Conservation (phyloP, 2,888 invertebrate genomes). For the Trachelus troglodyta region DNA sequence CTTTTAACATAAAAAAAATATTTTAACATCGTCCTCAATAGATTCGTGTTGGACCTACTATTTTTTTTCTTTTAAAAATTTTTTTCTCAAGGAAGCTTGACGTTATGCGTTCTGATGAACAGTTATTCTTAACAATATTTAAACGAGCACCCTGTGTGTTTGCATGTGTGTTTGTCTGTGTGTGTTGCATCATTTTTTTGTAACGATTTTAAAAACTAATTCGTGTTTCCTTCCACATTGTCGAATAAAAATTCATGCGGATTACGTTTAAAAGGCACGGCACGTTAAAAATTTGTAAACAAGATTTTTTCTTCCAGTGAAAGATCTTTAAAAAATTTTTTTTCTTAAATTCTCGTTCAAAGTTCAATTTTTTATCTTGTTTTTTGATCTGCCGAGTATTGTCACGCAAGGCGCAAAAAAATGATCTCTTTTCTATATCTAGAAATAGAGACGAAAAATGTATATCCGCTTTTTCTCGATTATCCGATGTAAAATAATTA, state of each 20-base stretch:
- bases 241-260: conserved; percentile 51
- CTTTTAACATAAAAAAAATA: conserved; percentile 29
- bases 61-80: conserved; percentile 11
- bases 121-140: conserved; percentile 46
- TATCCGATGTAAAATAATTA: neutral
- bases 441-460: neutral
- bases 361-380: neutral
- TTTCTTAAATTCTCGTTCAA: neutral
- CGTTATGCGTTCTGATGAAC: conserved; percentile 36
- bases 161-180: conserved; percentile 22
- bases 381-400: neutral
- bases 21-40: conserved; percentile 3
- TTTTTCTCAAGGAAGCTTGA: conserved; percentile 32
- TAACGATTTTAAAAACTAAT: conserved; percentile 55
- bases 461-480: neutral
- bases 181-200: conserved; percentile 34
- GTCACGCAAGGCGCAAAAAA: neutral
- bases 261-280: conserved; percentile 60
- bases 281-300: conserved; percentile 57
- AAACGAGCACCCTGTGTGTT: conserved; percentile 39
- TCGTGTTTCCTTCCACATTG: conserved; percentile 36
- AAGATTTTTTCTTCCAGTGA: conserved; percentile 44
- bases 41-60: conserved; percentile 10
- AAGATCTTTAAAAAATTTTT: conserved; percentile 48
- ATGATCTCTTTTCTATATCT: neutral